phyloP scores from a whole-genome alignment of 1,140 invertebrate species.

The Trichoplusia ni region DNA sequence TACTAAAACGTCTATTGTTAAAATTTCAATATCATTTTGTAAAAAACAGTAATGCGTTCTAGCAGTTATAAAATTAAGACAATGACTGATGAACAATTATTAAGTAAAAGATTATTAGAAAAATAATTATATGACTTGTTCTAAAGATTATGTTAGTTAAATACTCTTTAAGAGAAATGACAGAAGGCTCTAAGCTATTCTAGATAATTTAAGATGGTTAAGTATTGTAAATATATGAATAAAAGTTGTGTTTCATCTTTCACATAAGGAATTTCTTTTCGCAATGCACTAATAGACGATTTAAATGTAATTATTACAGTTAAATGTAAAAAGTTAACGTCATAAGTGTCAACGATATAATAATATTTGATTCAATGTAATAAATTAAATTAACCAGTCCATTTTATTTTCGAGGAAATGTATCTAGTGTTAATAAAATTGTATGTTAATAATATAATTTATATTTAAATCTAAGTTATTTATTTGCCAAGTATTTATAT shows the following conservation, averaged over 20 bases:
- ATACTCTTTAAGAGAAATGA: constrained; percentile 46
- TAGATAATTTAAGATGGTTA: background rate
- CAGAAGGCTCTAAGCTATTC: constrained; percentile 44
- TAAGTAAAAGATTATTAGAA: constrained; percentile 25
- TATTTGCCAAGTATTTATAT: too few relatives aligned
- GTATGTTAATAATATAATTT: too few relatives aligned
- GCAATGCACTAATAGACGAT: constrained; percentile 28
- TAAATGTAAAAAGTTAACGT: constrained; percentile 9
- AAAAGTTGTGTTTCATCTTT: constrained; percentile 14
- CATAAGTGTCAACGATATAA: background rate
- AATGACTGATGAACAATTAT: constrained; percentile 48
- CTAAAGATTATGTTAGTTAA: constrained; percentile 35
- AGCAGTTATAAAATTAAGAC: constrained; percentile 35
- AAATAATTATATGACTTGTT: constrained; percentile 28
- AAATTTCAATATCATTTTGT: constrained; percentile 8
- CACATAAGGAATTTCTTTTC: constrained; percentile 26
- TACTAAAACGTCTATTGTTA: background rate
- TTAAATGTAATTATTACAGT: constrained; percentile 25
- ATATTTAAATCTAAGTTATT: too few relatives aligned
- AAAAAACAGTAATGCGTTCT: constrained; percentile 9
- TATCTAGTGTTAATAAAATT: background rate
- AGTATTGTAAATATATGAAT: constrained; percentile 20
- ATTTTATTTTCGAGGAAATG: constrained; percentile 23
- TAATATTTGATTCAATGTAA: background rate
- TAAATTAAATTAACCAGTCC: constrained; percentile 13